Base-by-base conservation (phyloP, 1,140 invertebrate genomes). In the Lasioglossum baleicum region DNA sequence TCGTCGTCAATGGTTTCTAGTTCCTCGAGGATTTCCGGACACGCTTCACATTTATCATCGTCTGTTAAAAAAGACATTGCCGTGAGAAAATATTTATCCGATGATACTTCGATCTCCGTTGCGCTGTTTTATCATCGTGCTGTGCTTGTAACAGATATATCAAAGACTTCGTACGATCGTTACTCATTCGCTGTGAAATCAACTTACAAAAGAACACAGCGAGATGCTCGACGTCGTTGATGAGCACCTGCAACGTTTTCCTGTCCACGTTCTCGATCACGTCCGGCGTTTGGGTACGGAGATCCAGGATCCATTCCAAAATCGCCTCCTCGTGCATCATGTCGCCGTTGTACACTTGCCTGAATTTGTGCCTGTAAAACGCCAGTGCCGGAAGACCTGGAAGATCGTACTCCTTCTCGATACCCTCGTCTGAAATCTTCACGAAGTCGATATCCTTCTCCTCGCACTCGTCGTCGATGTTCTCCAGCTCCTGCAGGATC, bases 1-100 rank as follows among this genome's bases (percentile, higher is more conserved):
- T 98, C 97, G 92, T 98, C 98, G 88, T 98, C 98, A 88, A 99
- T 98, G 56, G 97, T 98, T 93, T 99, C 98, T 79, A 99, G 92
- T 88, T 98, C 97, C 86, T 97, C 96, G 26, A 99, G 92, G 81
- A 98, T 96, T 83, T 96, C 95, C 68, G 95, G 94, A 90, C 97
- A 98, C 13, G 96, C 95, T 77, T 96, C 95, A 89, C 96, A 97
- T 86, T 96, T 96, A 87, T 98, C 96, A 89, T 97, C 96, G 92
- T 97, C 97, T 97, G 87, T 77, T 89, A 85, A 87, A 80, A 20
- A 53, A 73, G 56, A 48, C 61, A 69, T 67, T 8, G 26, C 22
- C 42, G 6, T 67, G 2, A 26, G 4, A 22, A 26, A 26, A 26
- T 1, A 20, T 44, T 40, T 1, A 5, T 11, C n/a, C 7, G 0